Evolutionary conservation across 2,888 invertebrate species (phyloP), one percentile per base, ranked within the genome.

Genomic region (Litoditis marina): DNA sequence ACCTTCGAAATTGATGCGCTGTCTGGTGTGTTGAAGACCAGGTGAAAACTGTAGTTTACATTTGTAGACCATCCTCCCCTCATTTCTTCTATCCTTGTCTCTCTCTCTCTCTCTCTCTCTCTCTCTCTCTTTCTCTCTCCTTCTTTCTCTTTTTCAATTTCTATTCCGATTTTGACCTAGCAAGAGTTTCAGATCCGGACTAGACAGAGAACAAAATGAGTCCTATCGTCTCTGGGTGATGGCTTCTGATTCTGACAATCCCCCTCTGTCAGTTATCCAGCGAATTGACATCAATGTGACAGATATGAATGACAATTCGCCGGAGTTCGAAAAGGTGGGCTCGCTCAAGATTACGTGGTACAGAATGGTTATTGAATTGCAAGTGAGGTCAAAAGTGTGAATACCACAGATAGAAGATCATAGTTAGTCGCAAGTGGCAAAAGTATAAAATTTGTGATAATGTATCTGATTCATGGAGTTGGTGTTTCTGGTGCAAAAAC

Each of bases 231-330:
- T 72, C 5, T 72, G 64, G 54, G 42, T 72, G 4, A 31, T 52
- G 11, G 72, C 72, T 28, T 66, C 58, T 2, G 54, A 60, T 25
- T 13, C 56, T 6, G 60, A 66, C n/a, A 61, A 52, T 32, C 68
- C 73, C 13, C 66, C 74, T 0, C 57, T 66, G 3, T 59, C 68
- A 27, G 47, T 60, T 1, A 62, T 73, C 47, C 61, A 63, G n/a
- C 60, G 61, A 22, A 27, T 74, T 0, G 32, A 59, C 2, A 57
- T 77, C n/a, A 51, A 58, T 25, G 60, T 77, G 0, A 57, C 66
- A 7, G 95, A 96, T 85, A 88, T 92, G 53, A 96, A 96, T 85
- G 95, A 96, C 86, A 94, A 95, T 85, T 88, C 89, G 67, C 96
- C 95, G 0, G 90, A 90, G 82, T 96, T 95, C 85, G 53, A 63